phyloP scores from a whole-genome alignment of 1,140 invertebrate species.

The Heliothis subflexa region DNA sequence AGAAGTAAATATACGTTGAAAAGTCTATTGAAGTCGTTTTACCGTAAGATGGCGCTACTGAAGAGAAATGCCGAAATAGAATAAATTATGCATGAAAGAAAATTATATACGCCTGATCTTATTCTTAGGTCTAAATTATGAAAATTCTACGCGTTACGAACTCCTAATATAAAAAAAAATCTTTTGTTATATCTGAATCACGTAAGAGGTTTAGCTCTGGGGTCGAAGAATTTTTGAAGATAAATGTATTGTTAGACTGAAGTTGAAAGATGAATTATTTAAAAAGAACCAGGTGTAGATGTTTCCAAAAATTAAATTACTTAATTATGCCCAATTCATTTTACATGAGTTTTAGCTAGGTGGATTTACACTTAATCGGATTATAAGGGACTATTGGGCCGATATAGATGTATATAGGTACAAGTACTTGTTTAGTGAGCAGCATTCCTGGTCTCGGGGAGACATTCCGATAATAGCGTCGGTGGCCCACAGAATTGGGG shows the following conservation, averaged over 20 bases:
- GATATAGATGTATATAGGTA: neutral
- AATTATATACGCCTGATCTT: constrained; percentile 35
- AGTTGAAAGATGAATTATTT: constrained; percentile 9
- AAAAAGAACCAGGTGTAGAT: neutral
- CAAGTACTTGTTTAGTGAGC: constrained; percentile 1
- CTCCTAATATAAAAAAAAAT: constrained; percentile 49
- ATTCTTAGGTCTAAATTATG: constrained; percentile 21
- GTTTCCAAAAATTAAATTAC: neutral
- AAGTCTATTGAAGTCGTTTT: neutral
- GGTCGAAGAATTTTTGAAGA: constrained; percentile 15
- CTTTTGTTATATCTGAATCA: constrained; percentile 41
- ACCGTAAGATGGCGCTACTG: neutral
- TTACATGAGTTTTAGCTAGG: neutral
- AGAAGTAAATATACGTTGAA: neutral
- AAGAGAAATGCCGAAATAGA: neutral
- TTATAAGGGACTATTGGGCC: neutral
- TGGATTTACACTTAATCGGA: neutral
- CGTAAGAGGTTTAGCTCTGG: neutral
- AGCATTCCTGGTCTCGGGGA: constrained; percentile 29
- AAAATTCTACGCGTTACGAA: constrained; percentile 39
- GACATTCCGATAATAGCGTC: constrained; percentile 56
- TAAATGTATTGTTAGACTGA: constrained; percentile 22
- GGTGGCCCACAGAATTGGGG: constrained; percentile 55
- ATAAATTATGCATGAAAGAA: constrained; percentile 45
- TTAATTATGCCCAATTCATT: neutral